Conservation (phyloP, 2,113 vertebrate species). For the Coturnix japonica region DNA sequence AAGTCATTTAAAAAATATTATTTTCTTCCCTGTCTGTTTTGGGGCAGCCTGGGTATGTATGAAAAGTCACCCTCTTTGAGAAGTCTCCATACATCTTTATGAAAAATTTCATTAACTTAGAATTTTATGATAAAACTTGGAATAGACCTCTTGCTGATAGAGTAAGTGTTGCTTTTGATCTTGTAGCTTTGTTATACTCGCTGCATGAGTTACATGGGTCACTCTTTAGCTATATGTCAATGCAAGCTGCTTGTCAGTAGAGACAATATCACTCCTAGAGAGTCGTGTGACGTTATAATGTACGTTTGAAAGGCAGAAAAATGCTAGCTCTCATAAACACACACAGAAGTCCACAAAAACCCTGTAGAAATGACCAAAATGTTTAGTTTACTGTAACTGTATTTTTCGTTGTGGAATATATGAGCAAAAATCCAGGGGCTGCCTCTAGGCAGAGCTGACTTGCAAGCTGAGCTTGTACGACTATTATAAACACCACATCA, state of each 20-base stretch:
- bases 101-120: background rate
- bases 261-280: background rate
- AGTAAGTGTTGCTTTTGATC: background rate
- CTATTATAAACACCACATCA: constrained; percentile 62
- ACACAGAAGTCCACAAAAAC: background rate
- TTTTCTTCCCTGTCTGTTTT: background rate
- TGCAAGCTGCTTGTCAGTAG: background rate
- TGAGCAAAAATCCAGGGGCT: constrained; percentile 57
- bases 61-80: background rate
- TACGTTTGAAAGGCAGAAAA: constrained; percentile 27
- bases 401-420: constrained; percentile 57
- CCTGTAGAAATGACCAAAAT: constrained; percentile 37
- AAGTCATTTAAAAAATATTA: background rate
- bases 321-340: background rate
- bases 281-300: background rate
- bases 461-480: constrained; percentile 55
- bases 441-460: constrained; percentile 62
- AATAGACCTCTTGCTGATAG: background rate
- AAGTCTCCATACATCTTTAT: background rate
- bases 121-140: background rate
- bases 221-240: background rate
- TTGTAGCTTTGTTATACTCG: background rate
- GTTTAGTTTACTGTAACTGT: constrained; percentile 41
- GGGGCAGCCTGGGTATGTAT: background rate
- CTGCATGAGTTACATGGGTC: background rate